Base-by-base conservation (phyloP, 2,797 vertebrate genomes). In the Xerus rutilus region DNA sequence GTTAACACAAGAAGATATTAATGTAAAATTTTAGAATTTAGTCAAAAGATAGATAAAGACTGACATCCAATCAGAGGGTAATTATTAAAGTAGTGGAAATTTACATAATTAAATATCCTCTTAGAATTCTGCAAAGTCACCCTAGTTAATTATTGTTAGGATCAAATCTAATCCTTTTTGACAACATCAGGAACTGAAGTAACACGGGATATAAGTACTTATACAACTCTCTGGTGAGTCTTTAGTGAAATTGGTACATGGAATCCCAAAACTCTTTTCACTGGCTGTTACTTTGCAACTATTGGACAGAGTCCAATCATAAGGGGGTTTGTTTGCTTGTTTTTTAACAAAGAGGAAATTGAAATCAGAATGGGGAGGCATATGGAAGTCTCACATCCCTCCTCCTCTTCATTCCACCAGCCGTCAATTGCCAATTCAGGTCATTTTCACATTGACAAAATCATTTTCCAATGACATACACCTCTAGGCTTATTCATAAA, bases 61-160 rank as follows among this genome's bases (percentile, higher is more conserved):
- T 76, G 23, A 89, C 14, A 91, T 77, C 85, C 9, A 77, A 32
- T 69, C 32, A 52, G 32, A 21, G 20, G 72, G 2, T 72, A 57
- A 72, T 96, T 82, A 93, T 82, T 93, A 85, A 90, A 94, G 69
- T 74, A 23, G n/a, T 93, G 5, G 74, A 94, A 91, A 93, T 93
- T 59, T 89, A 81, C 64, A 8, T 91, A 59, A 94, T 73, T 94
- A 93, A 89, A 95, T 94, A 74, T 86, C 21, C 62, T 95, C 76
- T 93, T 81, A 91, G 77, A 96, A 92, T 49, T 77, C 54, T 93
- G 62, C 86, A 70, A 21, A 81, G 28, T 85, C 35, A 91, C 23
- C 49, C 81, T 93, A 84, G 85, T 88, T 95, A 90, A 93, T 94
- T 76, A 86, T 83, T 93, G 93, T 97, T 92, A 82, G 45, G 35